Percentiles rank a stretch among this genome's conserved stretches.
These are phyloP conservation scores for Taxidea taxus DNA, from an alignment of 2,113 vertebrate genomes.

Conservation along the genomic window DNA sequence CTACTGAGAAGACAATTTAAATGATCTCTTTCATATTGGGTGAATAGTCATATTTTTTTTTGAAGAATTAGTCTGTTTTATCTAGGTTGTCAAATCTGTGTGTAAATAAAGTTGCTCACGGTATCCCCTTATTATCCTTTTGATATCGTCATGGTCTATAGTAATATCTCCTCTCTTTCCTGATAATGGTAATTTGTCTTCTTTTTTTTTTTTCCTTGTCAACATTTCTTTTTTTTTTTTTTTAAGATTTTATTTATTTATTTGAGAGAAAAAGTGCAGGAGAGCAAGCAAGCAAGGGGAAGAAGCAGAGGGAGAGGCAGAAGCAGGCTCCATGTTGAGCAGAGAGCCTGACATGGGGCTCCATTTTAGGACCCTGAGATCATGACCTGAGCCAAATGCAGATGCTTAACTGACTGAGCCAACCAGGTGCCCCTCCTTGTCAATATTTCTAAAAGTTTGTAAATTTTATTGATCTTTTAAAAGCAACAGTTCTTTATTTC, in stretches of 20 bases:
- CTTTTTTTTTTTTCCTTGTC: not conserved
- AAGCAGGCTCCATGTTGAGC: not conserved
- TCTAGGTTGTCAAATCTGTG: not conserved
- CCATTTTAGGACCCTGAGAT: not conserved
- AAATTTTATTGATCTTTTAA: not conserved
- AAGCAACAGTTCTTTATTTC: not conserved
- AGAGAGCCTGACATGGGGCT: not conserved
- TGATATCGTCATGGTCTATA: not conserved
- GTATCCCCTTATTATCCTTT: not conserved
- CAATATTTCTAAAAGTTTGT: not conserved
- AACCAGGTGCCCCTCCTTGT: not conserved
- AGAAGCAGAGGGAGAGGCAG: too few species aligned
- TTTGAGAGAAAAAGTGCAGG: not conserved
- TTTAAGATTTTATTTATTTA: not conserved
- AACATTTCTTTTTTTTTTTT: not conserved
- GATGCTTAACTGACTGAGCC: not conserved
- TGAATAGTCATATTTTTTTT: not conserved
- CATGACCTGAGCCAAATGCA: not conserved
- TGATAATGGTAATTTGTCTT: not conserved
- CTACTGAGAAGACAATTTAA: not conserved
- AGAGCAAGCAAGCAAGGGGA: not conserved
- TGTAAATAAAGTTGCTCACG: not conserved
- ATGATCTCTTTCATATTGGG: not conserved
- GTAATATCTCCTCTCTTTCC: not conserved
- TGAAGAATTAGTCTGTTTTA: not conserved